Percentiles rank a stretch among this genome's conserved stretches.
phyloP scores from a whole-genome alignment of 2,888 invertebrate species.

The Priocnemis perturbator region DNA sequence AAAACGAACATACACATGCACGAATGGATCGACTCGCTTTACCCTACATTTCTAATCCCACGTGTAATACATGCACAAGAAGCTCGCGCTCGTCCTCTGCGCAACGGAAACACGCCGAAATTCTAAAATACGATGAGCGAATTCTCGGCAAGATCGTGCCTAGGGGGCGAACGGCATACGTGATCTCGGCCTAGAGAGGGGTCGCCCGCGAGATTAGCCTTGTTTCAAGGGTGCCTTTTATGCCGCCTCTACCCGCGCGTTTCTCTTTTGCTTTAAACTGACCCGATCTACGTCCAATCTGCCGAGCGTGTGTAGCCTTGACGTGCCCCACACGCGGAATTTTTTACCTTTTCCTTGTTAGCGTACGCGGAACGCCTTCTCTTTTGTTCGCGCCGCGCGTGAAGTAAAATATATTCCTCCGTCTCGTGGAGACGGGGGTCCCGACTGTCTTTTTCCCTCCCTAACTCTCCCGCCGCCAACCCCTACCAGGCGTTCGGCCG shows the following conservation, averaged over 20 bases:
- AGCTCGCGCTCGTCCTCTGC: too few species aligned
- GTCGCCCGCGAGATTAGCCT: slow-evolving; percentile 67
- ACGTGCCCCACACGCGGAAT: slow-evolving; percentile 51
- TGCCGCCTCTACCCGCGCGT: slow-evolving; percentile 38
- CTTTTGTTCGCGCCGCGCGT: slow-evolving; percentile 29
- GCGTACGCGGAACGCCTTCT: slow-evolving; percentile 29
- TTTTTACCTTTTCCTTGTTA: slow-evolving; percentile 49
- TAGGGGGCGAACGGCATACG: slow-evolving; percentile 67
- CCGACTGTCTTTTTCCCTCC: neutral
- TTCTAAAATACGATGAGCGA: slow-evolving; percentile 36
- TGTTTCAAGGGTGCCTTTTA: slow-evolving; percentile 64
- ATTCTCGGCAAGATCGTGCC: slow-evolving; percentile 52
- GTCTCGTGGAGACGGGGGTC: neutral
- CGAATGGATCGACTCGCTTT: too few species aligned
- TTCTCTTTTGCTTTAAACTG: slow-evolving; percentile 60
- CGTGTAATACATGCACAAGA: too few species aligned
- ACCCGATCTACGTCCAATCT: slow-evolving; percentile 56
- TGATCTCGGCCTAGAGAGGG: slow-evolving; percentile 66
- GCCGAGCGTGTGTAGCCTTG: slow-evolving; percentile 39
- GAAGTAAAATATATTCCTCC: slow-evolving; percentile 17
- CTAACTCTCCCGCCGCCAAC: neutral
- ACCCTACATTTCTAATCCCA: too few species aligned
- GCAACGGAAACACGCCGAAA: slow-evolving; percentile 4
- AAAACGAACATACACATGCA: too few species aligned
- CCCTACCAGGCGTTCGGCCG: neutral